These are phyloP conservation scores for Mobula birostris DNA, from an alignment of 2,113 vertebrate species.

Conservation along the genomic window DNA sequence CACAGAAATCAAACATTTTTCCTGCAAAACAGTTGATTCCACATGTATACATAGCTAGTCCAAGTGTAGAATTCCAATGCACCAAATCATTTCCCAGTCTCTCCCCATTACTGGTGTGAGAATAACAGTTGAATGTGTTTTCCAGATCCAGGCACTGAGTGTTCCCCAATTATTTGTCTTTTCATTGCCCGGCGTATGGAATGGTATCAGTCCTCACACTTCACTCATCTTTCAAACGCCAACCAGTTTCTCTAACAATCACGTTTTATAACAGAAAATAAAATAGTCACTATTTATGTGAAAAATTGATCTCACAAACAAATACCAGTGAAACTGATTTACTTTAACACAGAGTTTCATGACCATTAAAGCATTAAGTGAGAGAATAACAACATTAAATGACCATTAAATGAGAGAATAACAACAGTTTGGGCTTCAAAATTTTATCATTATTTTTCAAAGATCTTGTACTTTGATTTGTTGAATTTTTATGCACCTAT, in stretches of 20 bases:
- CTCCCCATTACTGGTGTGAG: constrained; percentile 1
- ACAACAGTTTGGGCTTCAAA: background rate
- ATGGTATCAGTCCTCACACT: background rate
- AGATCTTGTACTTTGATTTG: background rate
- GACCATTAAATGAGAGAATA: background rate
- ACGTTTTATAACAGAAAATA: background rate
- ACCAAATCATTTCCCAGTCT: constrained; percentile 29
- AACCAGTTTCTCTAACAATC: background rate
- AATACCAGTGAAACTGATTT: background rate
- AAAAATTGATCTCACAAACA: background rate
- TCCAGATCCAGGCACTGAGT: constrained; percentile 3
- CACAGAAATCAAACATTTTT: constrained; percentile 11
- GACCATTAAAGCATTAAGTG: background rate
- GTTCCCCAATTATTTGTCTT: constrained; percentile 27
- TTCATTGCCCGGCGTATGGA: background rate
- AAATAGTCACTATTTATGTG: background rate
- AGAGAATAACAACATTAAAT: background rate
- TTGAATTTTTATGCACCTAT: background rate
- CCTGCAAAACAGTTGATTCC: background rate
- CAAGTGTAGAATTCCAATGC: constrained; percentile 18
- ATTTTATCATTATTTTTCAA: background rate
- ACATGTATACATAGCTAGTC: constrained; percentile 5
- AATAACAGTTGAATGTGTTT: constrained; percentile 19
- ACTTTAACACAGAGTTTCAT: background rate
- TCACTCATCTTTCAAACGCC: background rate